Conservation (phyloP, 1,140 invertebrate genomes). For the Drosophila grimshawi region DNA sequence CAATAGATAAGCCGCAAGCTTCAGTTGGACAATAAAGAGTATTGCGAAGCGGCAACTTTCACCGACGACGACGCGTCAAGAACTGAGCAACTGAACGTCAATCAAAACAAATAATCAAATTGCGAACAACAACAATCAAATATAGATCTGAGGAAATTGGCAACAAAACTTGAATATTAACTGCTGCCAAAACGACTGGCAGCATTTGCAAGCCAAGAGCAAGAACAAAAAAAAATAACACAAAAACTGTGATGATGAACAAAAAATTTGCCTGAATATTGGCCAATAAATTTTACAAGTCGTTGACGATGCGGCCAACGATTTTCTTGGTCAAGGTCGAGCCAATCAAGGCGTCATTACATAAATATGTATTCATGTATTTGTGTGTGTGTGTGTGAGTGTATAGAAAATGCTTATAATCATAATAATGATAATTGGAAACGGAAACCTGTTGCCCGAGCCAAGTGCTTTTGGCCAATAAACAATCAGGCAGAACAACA, state of each 20-base stretch:
- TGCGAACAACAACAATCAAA: conserved; percentile 25
- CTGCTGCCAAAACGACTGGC: conserved; percentile 69
- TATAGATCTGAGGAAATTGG: conserved; percentile 64
- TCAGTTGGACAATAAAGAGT: conserved; percentile 9
- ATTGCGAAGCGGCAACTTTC: conserved; percentile 32
- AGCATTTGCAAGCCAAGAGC: conserved; percentile 26
- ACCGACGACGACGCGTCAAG: conserved; percentile 42
- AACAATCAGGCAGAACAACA: conserved; percentile 58
- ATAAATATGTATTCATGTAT: conserved; percentile 11
- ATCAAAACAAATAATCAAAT: conserved; percentile 58
- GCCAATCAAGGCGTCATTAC: conserved; percentile 74
- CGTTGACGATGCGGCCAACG: conserved; percentile 69
- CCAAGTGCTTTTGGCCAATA: conserved; percentile 70
- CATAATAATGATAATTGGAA: conserved; percentile 73
- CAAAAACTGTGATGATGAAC: background rate
- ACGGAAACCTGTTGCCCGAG: conserved; percentile 68
- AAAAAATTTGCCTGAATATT: conserved; percentile 71
- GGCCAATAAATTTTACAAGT: conserved; percentile 82
- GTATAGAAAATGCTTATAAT: conserved; percentile 52
- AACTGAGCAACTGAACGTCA: conserved; percentile 49
- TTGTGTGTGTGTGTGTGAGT: conserved; percentile 13
- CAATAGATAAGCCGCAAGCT: background rate
- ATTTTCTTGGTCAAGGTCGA: conserved; percentile 66
- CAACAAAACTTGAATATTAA: conserved; percentile 75
- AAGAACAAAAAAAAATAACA: conserved; percentile 6